Conservation (phyloP, 2,888 invertebrate species). For the Morpho deidamia region DNA sequence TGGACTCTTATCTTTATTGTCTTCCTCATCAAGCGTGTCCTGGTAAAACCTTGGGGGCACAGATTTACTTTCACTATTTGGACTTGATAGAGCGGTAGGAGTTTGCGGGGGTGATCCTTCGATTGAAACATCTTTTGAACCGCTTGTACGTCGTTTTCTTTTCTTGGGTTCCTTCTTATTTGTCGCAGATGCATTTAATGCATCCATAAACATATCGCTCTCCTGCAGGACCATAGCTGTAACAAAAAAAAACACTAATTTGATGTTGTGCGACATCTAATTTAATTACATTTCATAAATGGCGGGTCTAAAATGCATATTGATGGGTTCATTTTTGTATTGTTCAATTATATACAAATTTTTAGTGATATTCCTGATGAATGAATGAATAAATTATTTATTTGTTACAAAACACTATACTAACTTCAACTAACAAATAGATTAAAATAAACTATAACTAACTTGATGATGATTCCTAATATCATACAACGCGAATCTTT, state of each 20-base stretch:
- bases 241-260: conserved; percentile 44
- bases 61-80: conserved; percentile 64
- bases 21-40: conserved; percentile 89
- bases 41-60: conserved; percentile 91
- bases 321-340: conserved; percentile 11
- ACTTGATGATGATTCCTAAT: too few relatives aligned
- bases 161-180: conserved; percentile 87
- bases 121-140: conserved; percentile 81
- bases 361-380: too few relatives aligned
- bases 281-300: background rate
- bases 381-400: too few relatives aligned
- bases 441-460: too few relatives aligned
- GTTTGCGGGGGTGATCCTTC: conserved; percentile 77
- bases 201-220: conserved; percentile 96
- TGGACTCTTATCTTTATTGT: conserved; percentile 69
- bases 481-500: too few relatives aligned
- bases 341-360: background rate
- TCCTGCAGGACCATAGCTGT: conserved; percentile 89
- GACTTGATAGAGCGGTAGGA: conserved; percentile 69
- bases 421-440: too few relatives aligned
- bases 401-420: too few relatives aligned
- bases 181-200: conserved; percentile 87
- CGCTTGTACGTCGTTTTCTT: conserved; percentile 85
- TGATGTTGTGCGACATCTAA: background rate
- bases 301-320: conserved; percentile 29